Evolutionary conservation across 2,113 vertebrate species (phyloP).

Genomic region (Paramisgurnus dabryanus): DNA sequence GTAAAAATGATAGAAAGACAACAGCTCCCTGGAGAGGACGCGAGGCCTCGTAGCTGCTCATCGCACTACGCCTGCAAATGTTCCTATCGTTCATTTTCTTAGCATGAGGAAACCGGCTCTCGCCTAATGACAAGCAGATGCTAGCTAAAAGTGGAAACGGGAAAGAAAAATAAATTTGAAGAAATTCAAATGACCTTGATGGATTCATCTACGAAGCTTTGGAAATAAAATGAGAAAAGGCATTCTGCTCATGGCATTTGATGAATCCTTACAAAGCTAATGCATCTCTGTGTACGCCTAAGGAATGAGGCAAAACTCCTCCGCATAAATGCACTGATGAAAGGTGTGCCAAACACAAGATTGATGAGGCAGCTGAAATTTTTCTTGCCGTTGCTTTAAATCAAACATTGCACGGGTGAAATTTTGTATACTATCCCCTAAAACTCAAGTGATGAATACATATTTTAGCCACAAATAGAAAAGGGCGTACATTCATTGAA

Average conservation of each 20-base stretch:
- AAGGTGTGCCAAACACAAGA: constrained; percentile 33
- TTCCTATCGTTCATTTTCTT: constrained; percentile 1
- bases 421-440: background rate
- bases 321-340: constrained; percentile 17
- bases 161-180: background rate
- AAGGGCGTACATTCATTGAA: no score
- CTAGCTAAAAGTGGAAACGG: constrained; percentile 30
- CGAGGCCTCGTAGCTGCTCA: background rate
- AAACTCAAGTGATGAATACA: constrained; percentile 20
- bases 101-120: background rate
- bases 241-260: constrained; percentile 19
- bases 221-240: background rate
- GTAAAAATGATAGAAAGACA: background rate
- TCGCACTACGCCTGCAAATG: background rate
- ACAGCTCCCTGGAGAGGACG: constrained; percentile 12
- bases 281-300: constrained; percentile 10
- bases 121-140: constrained; percentile 55
- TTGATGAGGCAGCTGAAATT: constrained; percentile 16
- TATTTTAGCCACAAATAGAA: no score
- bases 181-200: constrained; percentile 2
- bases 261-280: constrained; percentile 23
- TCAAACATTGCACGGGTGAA: constrained; percentile 22
- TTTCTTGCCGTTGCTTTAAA: constrained; percentile 35
- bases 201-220: background rate
- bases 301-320: constrained; percentile 6